Conservation (phyloP, 1,140 invertebrate genomes). For the Pantala flavescens region DNA sequence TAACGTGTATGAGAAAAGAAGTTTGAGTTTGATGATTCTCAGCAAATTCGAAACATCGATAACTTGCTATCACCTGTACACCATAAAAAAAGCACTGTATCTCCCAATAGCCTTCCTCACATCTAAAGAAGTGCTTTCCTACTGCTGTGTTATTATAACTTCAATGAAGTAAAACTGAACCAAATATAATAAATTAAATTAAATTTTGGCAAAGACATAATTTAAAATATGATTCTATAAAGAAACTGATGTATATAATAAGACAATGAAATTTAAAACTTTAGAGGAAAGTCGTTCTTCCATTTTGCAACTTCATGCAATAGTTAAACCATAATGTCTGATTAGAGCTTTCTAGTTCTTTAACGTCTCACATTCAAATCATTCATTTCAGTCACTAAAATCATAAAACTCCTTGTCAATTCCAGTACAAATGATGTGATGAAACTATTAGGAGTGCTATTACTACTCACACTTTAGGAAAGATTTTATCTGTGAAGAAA, state of each 20-base stretch:
- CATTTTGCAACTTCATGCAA: no score
- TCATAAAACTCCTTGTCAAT: neutral
- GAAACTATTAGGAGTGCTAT: constrained; percentile 1
- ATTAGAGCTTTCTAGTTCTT: no score
- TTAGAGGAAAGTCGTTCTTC: no score
- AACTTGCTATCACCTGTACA: neutral
- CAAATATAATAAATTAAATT: no score
- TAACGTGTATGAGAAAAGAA: neutral
- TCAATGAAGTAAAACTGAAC: neutral
- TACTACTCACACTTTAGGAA: neutral
- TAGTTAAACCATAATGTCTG: no score
- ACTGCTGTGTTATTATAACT: neutral
- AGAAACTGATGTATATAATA: no score
- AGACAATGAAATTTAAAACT: no score
- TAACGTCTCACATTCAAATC: no score
- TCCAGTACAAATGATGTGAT: constrained; percentile 1
- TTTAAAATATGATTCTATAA: no score
- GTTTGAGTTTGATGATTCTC: neutral
- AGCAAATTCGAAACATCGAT: neutral
- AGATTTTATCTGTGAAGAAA: neutral
- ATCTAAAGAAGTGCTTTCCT: neutral
- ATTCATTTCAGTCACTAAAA: no score
- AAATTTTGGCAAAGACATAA: no score
- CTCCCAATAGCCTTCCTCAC: constrained; percentile 7
- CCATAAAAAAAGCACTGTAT: neutral